A percentile compares a stretch with the other conserved stretches of the same genome.
These are phyloP conservation scores for Eurystomus glaucurus DNA, from an alignment of 2,797 vertebrate genomes.

Conservation along the genomic window DNA sequence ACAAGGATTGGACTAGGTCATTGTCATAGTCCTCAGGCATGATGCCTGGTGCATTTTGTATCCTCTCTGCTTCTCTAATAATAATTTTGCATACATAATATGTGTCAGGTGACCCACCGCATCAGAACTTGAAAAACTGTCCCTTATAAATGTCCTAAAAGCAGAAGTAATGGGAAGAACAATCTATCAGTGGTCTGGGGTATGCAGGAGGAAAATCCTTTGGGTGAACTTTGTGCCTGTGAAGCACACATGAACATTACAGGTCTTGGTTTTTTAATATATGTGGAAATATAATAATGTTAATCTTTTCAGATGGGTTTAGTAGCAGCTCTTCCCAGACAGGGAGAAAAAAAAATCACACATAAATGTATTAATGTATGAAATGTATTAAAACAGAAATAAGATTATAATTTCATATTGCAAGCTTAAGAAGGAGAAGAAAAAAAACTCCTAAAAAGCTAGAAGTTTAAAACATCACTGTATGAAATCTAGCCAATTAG, in stretches of 20 bases:
- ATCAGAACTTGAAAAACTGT: not conserved
- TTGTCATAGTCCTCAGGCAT: not conserved
- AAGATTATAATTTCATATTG: not conserved
- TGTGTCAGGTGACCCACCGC: rapidly evolving
- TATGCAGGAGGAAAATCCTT: not conserved
- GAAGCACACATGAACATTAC: not conserved
- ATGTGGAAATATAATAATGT: not conserved
- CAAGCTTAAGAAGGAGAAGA: not conserved
- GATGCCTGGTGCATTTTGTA: rapidly evolving
- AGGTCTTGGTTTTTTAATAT: not conserved
- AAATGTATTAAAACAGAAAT: not conserved
- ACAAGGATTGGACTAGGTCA: not conserved
- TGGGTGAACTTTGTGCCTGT: not conserved
- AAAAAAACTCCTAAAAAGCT: not conserved
- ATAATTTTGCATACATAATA: not conserved
- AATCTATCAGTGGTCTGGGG: not conserved
- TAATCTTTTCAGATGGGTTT: not conserved
- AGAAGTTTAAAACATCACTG: not conserved
- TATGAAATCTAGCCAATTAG: not conserved
- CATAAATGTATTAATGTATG: not conserved
- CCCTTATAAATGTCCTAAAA: not conserved
- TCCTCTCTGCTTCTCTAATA: not conserved
- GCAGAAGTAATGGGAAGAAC: not conserved
- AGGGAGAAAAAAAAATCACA: not conserved
- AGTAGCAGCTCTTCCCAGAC: not conserved